Evolutionary conservation across 2,113 vertebrate genomes (phyloP).

Genomic region (Nibea coibor): DNA sequence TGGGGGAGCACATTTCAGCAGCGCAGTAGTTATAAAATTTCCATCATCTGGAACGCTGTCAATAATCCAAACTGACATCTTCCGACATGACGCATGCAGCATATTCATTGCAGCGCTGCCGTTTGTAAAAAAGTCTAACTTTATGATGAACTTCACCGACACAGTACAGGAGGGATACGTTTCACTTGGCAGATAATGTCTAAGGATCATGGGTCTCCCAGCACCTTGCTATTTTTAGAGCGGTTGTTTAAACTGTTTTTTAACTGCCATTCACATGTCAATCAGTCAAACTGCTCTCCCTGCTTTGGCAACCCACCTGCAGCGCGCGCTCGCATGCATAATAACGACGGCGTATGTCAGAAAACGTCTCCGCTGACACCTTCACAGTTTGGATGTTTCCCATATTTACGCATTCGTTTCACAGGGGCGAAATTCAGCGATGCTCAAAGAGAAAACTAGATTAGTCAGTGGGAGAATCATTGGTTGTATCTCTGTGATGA

Average conservation of each 20-base stretch:
- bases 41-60: not conserved
- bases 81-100: not conserved
- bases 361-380: not conserved
- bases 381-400: not conserved
- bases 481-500: not conserved
- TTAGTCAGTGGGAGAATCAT: not conserved
- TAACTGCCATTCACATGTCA: slow-evolving; percentile 41
- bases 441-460: not conserved
- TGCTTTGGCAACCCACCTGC: not conserved
- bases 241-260: not conserved
- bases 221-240: slow-evolving; percentile 24
- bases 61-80: slow-evolving; percentile 1
- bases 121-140: slow-evolving; percentile 3
- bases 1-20: not conserved
- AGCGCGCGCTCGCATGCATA: not conserved
- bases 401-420: not conserved
- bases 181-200: not conserved
- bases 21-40: not conserved
- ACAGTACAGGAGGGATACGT: not conserved
- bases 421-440: too few relatives aligned
- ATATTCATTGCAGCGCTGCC: not conserved
- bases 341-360: not conserved
- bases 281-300: slow-evolving; percentile 20
- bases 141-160: slow-evolving; percentile 8
- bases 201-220: not conserved